Percentiles rank a stretch among this genome's conserved stretches.
Conservation (phyloP, 2,888 invertebrate genomes). For the Plagiodera versicolora region DNA sequence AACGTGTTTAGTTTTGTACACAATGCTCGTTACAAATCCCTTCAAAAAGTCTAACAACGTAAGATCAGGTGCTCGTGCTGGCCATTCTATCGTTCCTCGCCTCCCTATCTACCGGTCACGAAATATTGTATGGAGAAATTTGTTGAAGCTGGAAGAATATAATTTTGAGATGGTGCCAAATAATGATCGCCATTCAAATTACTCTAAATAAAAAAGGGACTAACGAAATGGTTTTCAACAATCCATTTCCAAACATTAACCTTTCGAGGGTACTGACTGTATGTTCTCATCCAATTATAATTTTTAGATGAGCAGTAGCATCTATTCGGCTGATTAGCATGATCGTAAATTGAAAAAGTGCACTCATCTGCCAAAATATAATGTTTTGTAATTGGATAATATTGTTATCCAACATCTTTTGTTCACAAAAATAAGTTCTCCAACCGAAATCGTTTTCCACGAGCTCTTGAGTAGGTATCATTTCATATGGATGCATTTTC, state of each 20-base stretch:
- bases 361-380: neutral
- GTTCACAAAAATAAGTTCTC: neutral
- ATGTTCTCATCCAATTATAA: neutral
- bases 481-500: no score
- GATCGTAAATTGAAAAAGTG: neutral
- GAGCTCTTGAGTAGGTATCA: no score
- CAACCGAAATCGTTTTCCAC: neutral
- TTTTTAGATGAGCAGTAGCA: neutral
- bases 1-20: no score
- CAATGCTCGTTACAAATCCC: no score
- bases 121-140: neutral
- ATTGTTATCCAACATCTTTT: neutral
- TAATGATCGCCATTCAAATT: conserved; percentile 21
- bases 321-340: neutral
- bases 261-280: neutral
- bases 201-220: conserved; percentile 17
- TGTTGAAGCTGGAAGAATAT: conserved; percentile 16
- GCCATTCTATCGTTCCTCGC: no score
- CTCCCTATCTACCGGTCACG: no score
- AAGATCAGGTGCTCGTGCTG: no score
- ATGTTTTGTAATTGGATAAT: neutral
- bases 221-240: conserved; percentile 9
- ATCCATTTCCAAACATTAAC: conserved; percentile 13
- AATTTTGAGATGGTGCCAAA: conserved; percentile 21
- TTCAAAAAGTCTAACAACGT: no score